These are phyloP conservation scores for Ceraclea dissimilis DNA, from an alignment of 2,888 invertebrate species.

Conservation along the genomic window DNA sequence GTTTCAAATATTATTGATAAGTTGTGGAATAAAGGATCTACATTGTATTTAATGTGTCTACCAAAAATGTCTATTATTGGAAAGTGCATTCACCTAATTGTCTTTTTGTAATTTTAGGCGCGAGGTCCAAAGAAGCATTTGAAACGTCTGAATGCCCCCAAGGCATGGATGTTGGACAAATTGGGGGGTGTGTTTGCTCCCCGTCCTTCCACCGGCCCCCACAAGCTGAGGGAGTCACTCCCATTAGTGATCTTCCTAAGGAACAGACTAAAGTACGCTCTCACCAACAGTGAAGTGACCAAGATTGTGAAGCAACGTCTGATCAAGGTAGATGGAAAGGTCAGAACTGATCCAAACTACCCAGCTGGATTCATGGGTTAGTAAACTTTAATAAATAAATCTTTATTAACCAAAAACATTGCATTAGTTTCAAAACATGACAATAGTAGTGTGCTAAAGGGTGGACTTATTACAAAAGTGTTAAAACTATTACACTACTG, in stretches of 20 bases:
- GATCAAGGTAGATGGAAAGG: constrained; percentile 97
- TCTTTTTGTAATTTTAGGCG: constrained; percentile 69
- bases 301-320: constrained; percentile 98
- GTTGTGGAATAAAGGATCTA: too few relatives aligned
- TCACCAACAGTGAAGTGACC: constrained; percentile 92
- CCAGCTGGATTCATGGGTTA: constrained; percentile 99
- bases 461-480: too few relatives aligned
- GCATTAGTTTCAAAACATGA: too few relatives aligned
- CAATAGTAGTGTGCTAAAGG: too few relatives aligned
- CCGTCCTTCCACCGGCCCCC: constrained; percentile 94
- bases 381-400: constrained; percentile 30
- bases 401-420: too few relatives aligned
- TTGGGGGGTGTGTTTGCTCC: constrained; percentile 97
- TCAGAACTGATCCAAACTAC: constrained; percentile 94
- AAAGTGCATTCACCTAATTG: too few relatives aligned
- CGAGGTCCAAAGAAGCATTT: constrained; percentile 99
- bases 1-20: too few relatives aligned
- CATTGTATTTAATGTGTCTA: too few relatives aligned
- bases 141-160: constrained; percentile 98
- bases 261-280: constrained; percentile 95
- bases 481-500: too few relatives aligned
- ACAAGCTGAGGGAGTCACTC: constrained; percentile 94
- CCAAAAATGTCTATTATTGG: too few relatives aligned
- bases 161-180: constrained; percentile 99
- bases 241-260: constrained; percentile 95